Percentiles rank a stretch among this genome's conserved stretches.
phyloP scores from a whole-genome alignment of 1,140 invertebrate species.

The Condylostylus longicornis region DNA sequence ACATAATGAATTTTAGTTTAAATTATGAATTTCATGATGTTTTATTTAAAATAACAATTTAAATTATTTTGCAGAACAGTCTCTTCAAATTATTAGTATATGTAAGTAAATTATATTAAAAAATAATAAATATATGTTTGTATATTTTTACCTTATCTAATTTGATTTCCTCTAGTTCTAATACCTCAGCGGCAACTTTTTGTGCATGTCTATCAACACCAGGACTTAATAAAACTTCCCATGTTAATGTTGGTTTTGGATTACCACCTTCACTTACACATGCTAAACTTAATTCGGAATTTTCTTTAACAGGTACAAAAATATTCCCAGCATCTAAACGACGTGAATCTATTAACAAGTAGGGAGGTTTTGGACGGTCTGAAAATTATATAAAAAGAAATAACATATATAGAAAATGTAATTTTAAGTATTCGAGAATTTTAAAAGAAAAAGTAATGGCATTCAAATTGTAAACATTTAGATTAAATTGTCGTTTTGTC shows the following conservation, averaged over 20 bases:
- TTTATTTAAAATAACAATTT: no score
- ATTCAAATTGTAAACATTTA: no score
- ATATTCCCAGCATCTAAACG: slow-evolving; percentile 66
- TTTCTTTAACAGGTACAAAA: slow-evolving; percentile 68
- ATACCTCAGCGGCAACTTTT: slow-evolving; percentile 30
- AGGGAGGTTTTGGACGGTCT: slow-evolving; percentile 63
- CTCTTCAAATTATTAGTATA: no score
- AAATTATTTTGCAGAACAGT: no score
- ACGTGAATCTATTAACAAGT: slow-evolving; percentile 62
- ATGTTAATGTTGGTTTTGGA: slow-evolving; percentile 54
- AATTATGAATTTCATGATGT: no score
- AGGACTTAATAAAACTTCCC: slow-evolving; percentile 49
- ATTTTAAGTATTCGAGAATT: no score
- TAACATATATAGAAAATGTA: no score
- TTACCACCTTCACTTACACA: slow-evolving; percentile 73
- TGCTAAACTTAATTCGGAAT: slow-evolving; percentile 57
- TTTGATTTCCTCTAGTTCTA: slow-evolving; percentile 30
- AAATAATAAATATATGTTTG: no score
- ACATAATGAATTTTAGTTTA: no score
- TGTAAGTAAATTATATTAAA: no score
- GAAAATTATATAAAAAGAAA: slow-evolving; percentile 12
- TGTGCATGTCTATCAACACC: slow-evolving; percentile 37
- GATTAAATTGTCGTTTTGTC: no score
- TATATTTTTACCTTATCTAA: slow-evolving; percentile 27
- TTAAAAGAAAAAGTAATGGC: no score